Evolutionary conservation across 1,140 invertebrate genomes (phyloP).

Genomic region (Sycophaga agraensis): DNA sequence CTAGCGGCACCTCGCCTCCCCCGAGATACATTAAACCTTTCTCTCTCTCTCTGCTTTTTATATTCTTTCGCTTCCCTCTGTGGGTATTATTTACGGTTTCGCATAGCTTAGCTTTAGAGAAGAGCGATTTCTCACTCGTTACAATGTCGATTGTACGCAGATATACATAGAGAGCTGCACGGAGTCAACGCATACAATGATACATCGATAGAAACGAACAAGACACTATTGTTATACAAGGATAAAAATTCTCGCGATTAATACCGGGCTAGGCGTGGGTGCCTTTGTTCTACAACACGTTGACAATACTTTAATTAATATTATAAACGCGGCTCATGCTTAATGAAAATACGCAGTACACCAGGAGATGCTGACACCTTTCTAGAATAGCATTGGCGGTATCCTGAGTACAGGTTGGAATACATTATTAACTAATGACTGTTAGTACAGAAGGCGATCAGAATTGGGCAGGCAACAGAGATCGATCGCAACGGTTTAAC

Average conservation of each 20-base stretch:
- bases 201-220: slow-evolving; percentile 14
- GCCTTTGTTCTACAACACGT: not conserved
- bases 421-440: not conserved
- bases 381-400: not conserved
- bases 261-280: not conserved
- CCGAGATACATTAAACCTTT: no score
- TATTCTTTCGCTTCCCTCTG: not conserved
- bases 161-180: not conserved
- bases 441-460: not conserved
- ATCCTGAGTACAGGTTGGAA: not conserved
- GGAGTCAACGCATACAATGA: not conserved
- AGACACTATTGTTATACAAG: not conserved
- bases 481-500: no score
- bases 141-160: not conserved
- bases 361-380: not conserved
- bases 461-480: not conserved
- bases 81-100: not conserved
- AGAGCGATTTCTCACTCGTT: not conserved
- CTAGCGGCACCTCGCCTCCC: no score
- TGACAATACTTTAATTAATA: not conserved
- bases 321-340: not conserved
- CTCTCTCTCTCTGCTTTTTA: not conserved
- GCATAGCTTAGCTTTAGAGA: not conserved
- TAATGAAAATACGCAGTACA: not conserved
- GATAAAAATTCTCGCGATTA: slow-evolving; percentile 9